phyloP scores from a whole-genome alignment of 2,797 vertebrate species.

The Sebastes hopkinsi region DNA sequence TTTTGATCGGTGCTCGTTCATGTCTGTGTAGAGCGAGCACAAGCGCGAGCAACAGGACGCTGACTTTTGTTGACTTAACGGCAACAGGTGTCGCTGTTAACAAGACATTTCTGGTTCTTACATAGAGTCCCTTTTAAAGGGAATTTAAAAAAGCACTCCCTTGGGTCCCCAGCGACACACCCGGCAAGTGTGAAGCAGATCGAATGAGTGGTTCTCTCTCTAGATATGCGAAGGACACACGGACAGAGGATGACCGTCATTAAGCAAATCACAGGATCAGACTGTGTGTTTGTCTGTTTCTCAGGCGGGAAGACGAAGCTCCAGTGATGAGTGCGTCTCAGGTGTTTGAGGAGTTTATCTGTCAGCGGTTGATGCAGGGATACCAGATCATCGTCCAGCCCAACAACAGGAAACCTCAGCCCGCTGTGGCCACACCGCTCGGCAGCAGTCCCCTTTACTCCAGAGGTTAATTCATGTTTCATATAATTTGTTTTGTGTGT shows the following conservation, averaged over 20 bases:
- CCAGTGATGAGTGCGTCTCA: conserved; percentile 92
- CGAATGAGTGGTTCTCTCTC: too few species aligned
- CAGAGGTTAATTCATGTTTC: conserved; percentile 80
- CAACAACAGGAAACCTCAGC: conserved; percentile 84
- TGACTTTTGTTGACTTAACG: rapidly evolving
- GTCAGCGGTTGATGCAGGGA: conserved; percentile 97
- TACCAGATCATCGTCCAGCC: conserved; percentile 97
- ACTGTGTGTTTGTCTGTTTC: neutral
- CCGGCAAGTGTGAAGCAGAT: too few species aligned
- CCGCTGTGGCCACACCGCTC: conserved; percentile 85
- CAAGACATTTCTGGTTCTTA: too few species aligned
- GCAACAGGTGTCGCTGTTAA: rapidly evolving
- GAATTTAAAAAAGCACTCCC: too few species aligned
- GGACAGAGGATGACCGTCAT: neutral
- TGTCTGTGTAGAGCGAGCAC: rapidly evolving
- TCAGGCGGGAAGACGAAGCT: conserved; percentile 93
- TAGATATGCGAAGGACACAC: neutral
- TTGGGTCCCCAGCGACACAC: too few species aligned
- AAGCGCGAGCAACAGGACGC: too few species aligned
- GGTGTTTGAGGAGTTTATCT: conserved; percentile 98
- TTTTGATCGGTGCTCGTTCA: rapidly evolving
- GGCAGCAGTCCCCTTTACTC: conserved; percentile 97
- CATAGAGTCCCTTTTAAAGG: too few species aligned
- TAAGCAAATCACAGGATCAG: neutral
- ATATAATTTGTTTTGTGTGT: neutral